phyloP scores from a whole-genome alignment of 2,888 invertebrate species.

The Syritta pipiens region DNA sequence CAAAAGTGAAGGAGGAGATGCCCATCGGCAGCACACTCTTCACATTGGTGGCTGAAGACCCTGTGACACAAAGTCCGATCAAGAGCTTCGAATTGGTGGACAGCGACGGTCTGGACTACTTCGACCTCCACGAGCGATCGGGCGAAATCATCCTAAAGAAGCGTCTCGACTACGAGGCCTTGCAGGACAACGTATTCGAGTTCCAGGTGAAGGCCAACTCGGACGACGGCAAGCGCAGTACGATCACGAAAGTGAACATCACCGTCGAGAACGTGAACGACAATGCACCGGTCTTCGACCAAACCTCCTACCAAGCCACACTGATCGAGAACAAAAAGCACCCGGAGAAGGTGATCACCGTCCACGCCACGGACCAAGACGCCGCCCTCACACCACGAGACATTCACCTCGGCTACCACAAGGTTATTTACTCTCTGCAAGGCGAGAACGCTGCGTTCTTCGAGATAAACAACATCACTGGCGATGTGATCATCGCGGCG shows the following conservation, averaged over 20 bases:
- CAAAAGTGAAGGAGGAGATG: constrained; percentile 87
- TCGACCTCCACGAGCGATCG: constrained; percentile 83
- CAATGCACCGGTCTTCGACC: constrained; percentile 86
- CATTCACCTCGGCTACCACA: constrained; percentile 83
- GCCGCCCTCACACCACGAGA: constrained; percentile 82
- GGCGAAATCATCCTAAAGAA: constrained; percentile 88
- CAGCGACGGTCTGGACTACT: constrained; percentile 80
- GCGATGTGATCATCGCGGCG: constrained; percentile 83
- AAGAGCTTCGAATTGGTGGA: constrained; percentile 82
- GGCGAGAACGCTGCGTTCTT: constrained; percentile 88
- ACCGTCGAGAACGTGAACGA: constrained; percentile 89
- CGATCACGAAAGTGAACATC: constrained; percentile 85
- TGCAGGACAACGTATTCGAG: constrained; percentile 81
- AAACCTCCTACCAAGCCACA: constrained; percentile 85
- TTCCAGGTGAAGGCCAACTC: constrained; percentile 81
- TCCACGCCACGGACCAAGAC: constrained; percentile 87
- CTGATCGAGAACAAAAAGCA: constrained; percentile 85
- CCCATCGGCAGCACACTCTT: constrained; percentile 87
- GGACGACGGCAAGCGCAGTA: constrained; percentile 80
- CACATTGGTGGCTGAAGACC: constrained; percentile 86
- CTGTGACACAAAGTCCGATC: constrained; percentile 83
- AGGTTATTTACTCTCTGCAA: constrained; percentile 85
- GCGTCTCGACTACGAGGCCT: constrained; percentile 87
- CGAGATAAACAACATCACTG: constrained; percentile 85
- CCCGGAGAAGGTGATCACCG: constrained; percentile 84